Conservation (phyloP, 1,140 invertebrate genomes). For the Ladona fulva region DNA sequence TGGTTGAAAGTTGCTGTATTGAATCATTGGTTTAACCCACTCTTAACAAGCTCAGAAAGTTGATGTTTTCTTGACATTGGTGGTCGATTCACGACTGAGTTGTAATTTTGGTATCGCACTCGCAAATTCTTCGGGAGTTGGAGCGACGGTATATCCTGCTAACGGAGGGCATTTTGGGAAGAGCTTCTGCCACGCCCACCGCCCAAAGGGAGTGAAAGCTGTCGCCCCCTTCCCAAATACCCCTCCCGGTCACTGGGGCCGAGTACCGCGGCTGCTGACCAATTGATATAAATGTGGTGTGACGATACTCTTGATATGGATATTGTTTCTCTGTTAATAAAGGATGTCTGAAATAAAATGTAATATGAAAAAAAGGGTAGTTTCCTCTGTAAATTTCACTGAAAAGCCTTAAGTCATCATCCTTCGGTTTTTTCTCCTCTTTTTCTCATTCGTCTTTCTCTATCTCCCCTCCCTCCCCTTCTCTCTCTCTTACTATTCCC, state of each 20-base stretch:
- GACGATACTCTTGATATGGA: not conserved
- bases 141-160: not conserved
- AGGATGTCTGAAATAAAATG: not conserved
- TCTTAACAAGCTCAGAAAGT: too few relatives aligned
- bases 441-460: conserved; percentile 6
- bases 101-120: too few relatives aligned
- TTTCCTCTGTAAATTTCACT: too few relatives aligned
- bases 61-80: too few relatives aligned
- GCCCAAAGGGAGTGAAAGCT: not conserved
- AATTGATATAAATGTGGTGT: too few relatives aligned
- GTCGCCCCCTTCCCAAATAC: not conserved
- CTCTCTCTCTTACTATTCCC: not conserved
- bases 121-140: not conserved
- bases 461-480: not conserved
- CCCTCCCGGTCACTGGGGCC: not conserved
- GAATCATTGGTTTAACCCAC: too few relatives aligned
- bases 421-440: not conserved
- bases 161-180: not conserved
- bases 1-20: too few relatives aligned
- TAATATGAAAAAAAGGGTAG: too few relatives aligned
- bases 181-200: not conserved
- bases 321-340: not conserved
- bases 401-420: not conserved
- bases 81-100: too few relatives aligned
- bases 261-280: too few relatives aligned